phyloP scores from a whole-genome alignment of 2,797 vertebrate species.

The Sarcoramphus papa region DNA sequence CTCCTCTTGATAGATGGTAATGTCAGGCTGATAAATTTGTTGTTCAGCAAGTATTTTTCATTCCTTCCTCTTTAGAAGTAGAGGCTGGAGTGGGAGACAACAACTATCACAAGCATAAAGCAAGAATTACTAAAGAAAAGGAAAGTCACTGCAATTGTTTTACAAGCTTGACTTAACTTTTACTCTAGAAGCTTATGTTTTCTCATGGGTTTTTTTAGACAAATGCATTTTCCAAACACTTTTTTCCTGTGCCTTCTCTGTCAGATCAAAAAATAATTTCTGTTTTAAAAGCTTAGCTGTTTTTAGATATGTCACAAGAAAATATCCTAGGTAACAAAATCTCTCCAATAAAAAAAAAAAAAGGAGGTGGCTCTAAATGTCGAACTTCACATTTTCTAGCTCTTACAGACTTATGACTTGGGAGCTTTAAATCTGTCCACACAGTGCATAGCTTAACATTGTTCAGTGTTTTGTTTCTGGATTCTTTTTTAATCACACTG shows the following conservation, averaged over 20 bases:
- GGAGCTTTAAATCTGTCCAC: background rate
- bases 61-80: background rate
- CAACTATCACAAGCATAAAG: background rate
- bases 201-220: background rate
- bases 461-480: background rate
- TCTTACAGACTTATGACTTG: background rate
- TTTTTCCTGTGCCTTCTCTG: background rate
- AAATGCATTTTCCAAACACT: background rate
- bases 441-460: background rate
- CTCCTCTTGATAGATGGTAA: slow-evolving; percentile 18
- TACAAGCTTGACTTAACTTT: background rate
- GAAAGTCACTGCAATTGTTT: background rate
- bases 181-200: background rate
- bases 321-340: background rate
- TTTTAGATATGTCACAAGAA: background rate
- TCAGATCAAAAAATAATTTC: background rate
- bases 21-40: slow-evolving; percentile 42
- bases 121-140: background rate
- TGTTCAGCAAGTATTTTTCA: slow-evolving; percentile 1
- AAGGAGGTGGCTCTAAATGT: background rate
- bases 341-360: background rate
- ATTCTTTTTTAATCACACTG: background rate
- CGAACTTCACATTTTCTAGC: background rate
- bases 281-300: background rate
- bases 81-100: background rate